A percentile compares a stretch with the other conserved stretches of the same genome.
Conservation (phyloP, 2,888 invertebrate species). For the Caenorhabditis sp. region DNA sequence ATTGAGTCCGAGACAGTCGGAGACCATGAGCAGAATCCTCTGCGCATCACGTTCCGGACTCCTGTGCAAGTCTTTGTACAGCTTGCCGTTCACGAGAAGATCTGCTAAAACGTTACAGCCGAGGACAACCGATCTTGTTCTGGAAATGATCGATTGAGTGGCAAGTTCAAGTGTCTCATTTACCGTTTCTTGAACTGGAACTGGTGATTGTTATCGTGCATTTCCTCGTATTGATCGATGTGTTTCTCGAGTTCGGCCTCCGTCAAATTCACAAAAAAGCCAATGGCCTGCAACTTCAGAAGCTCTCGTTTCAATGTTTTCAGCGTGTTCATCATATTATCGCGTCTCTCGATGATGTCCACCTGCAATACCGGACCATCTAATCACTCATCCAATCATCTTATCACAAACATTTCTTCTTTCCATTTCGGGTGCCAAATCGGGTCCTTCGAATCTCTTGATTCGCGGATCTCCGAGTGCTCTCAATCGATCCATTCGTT, state of each 20-base stretch:
- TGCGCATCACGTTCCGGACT: too few relatives aligned
- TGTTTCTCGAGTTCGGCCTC: constrained; percentile 3
- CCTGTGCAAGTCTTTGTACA: constrained; percentile 9
- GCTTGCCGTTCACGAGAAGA: neutral
- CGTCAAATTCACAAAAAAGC: neutral
- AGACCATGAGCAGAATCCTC: too few relatives aligned
- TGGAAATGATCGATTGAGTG: too few relatives aligned
- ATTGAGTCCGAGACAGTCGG: constrained; percentile 38
- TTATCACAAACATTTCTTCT: constrained; percentile 14
- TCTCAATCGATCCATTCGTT: constrained; percentile 32
- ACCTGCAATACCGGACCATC: constrained; percentile 5
- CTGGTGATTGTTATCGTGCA: constrained; percentile 28
- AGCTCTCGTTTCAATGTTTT: neutral
- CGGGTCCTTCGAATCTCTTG: constrained; percentile 33
- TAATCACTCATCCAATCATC: neutral
- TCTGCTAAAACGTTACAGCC: constrained; percentile 23
- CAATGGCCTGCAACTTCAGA: neutral
- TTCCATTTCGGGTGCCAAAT: constrained; percentile 30
- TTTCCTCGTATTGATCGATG: neutral
- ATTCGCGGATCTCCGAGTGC: constrained; percentile 40
- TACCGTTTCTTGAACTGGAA: constrained; percentile 24
- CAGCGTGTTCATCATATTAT: constrained; percentile 20
- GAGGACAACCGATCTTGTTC: constrained; percentile 12
- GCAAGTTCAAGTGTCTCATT: too few relatives aligned
- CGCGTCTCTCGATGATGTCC: constrained; percentile 8